phyloP scores from a whole-genome alignment of 2,888 invertebrate species.

The Helicoverpa assulta region DNA sequence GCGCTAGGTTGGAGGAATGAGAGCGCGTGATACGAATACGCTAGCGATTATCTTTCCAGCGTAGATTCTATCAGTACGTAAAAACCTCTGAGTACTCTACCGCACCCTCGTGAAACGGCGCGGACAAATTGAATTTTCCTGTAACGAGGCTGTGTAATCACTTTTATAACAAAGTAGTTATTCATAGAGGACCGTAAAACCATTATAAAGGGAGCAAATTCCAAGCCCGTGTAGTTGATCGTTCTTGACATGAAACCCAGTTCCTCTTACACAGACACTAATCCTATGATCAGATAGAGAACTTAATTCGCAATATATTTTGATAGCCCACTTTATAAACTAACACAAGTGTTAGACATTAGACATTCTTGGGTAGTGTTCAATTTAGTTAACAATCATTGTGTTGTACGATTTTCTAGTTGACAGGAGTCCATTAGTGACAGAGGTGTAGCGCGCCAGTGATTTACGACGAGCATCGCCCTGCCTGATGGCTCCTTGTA shows the following conservation, averaged over 20 bases:
- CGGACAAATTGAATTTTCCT: slow-evolving; percentile 82
- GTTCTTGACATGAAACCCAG: slow-evolving; percentile 48
- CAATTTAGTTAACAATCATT: slow-evolving; percentile 63
- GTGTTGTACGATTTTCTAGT: slow-evolving; percentile 55
- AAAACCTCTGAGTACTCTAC: slow-evolving; percentile 75
- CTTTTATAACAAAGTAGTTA: slow-evolving; percentile 69
- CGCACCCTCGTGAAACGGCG: slow-evolving; percentile 77
- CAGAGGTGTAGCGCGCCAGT: slow-evolving; percentile 64
- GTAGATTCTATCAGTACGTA: slow-evolving; percentile 80
- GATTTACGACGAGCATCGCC: slow-evolving; percentile 71
- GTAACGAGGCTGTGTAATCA: slow-evolving; percentile 73
- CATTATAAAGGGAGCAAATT: slow-evolving; percentile 61
- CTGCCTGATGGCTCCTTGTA: slow-evolving; percentile 71
- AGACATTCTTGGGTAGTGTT: slow-evolving; percentile 52
- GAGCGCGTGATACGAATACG: slow-evolving; percentile 86
- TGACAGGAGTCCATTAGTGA: slow-evolving; percentile 70
- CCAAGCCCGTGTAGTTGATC: slow-evolving; percentile 42
- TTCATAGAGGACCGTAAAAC: slow-evolving; percentile 66
- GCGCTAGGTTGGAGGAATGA: slow-evolving; percentile 86
- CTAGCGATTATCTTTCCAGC: slow-evolving; percentile 76
- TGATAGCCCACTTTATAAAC: slow-evolving; percentile 45
- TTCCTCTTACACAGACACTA: slow-evolving; percentile 28
- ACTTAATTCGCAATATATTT: slow-evolving; percentile 27
- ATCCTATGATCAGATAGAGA: slow-evolving; percentile 43
- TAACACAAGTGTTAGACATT: slow-evolving; percentile 49